phyloP scores from a whole-genome alignment of 2,113 vertebrate species.

The Barnardius zonarius region DNA sequence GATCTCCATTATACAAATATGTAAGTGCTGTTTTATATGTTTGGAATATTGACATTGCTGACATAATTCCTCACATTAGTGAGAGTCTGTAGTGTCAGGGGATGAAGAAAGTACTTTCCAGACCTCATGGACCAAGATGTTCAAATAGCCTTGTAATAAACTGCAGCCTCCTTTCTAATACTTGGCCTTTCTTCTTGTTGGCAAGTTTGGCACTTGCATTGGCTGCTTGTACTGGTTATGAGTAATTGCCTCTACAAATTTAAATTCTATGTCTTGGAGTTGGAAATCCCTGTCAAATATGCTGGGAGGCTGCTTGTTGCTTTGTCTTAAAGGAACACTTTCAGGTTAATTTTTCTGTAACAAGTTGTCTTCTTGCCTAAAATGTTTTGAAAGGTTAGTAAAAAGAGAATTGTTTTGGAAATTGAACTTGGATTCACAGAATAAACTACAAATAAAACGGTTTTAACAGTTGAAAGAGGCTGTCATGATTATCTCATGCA shows the following conservation, averaged over 20 bases:
- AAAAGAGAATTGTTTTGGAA: not conserved
- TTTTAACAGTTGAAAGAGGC: not conserved
- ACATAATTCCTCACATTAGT: not conserved
- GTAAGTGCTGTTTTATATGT: not conserved
- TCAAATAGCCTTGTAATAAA: not conserved
- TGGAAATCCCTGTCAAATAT: constrained; percentile 1
- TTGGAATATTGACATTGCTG: not conserved
- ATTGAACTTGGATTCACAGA: not conserved
- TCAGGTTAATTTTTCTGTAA: not conserved
- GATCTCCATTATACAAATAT: not conserved
- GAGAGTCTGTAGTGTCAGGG: not conserved
- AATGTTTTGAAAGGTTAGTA: not conserved
- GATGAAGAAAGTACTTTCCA: not conserved
- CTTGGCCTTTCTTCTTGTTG: constrained; percentile 19
- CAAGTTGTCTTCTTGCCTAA: not conserved
- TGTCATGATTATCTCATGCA: not conserved
- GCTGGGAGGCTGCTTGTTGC: not conserved
- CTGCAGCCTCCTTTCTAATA: constrained; percentile 15
- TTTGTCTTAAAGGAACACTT: not conserved
- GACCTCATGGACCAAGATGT: not conserved
- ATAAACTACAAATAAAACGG: not conserved
- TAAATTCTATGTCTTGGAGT: not conserved
- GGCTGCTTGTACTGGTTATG: constrained; percentile 19
- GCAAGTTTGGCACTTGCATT: not conserved
- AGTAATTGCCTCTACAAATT: constrained; percentile 57